Percentiles rank a stretch among this genome's conserved stretches.
phyloP scores from a whole-genome alignment of 2,797 vertebrate genomes.

The Fringilla coelebs region DNA sequence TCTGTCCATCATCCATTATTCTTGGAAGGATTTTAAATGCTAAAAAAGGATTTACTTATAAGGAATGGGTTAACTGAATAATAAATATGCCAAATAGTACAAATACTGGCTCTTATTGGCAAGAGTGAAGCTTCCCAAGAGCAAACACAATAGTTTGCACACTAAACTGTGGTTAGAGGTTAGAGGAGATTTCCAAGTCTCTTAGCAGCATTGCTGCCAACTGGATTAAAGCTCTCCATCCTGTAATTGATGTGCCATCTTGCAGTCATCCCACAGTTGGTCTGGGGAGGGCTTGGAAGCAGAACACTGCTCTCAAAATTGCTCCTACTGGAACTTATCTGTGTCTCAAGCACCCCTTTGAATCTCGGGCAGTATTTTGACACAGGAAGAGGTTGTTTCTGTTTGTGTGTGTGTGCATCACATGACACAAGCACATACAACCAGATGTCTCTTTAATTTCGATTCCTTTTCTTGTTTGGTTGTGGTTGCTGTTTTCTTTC shows the following conservation, averaged over 20 bases:
- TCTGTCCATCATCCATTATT: not conserved
- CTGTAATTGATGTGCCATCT: not conserved
- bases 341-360: not conserved
- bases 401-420: not conserved
- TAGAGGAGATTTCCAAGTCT: constrained; percentile 38
- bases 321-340: not conserved
- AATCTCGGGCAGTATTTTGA: not conserved
- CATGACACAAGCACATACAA: not conserved
- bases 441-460: not conserved
- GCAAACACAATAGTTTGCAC: constrained; percentile 45
- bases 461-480: not conserved
- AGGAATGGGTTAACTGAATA: constrained; percentile 43
- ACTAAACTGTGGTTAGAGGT: constrained; percentile 34
- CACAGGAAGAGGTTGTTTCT: not conserved
- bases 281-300: not conserved
- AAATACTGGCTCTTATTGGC: constrained; percentile 22
- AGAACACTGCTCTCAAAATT: not conserved
- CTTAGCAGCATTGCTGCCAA: not conserved
- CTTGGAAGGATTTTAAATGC: not conserved
- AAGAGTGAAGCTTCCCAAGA: constrained; percentile 28
- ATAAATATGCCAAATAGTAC: constrained; percentile 23
- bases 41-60: not conserved
- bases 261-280: not conserved
- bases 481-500: not conserved
- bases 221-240: constrained; percentile 5